Base-by-base conservation (phyloP, 2,888 invertebrate species). In the Lissocephala sabroskyi region DNA sequence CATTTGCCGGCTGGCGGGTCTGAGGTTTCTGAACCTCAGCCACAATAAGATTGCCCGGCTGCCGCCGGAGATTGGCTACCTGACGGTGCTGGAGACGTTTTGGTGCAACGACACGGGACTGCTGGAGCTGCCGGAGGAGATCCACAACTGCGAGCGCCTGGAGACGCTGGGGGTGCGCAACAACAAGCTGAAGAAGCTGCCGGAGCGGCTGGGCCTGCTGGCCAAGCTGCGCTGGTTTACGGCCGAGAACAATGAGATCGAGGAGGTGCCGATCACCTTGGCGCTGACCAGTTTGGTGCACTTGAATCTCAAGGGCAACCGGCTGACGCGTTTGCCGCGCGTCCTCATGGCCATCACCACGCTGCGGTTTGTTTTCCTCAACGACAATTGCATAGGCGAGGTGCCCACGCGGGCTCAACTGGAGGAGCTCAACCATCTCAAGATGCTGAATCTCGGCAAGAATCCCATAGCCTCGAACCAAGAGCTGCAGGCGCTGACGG, bases 121-220 rank as follows among this genome's bases (percentile, higher is more conserved):
- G 16, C 80, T 81, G 11, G 84, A 85, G 56, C 85, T 91, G 41
- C 90, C 91, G 0, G 85, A 86, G 39, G 89, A 89, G 79, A 87
- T 91, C 39, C 87, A 88, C 1, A 87, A 87, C 65, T 86, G 90
- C 52, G 81, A 84, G 29, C 86, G 86, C 49, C 79, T 91, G 28
- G 89, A 90, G 61, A 90, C 90, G 3, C 87, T 91, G 65, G 91
- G 91, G 11, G 89, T 89, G 1, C 86, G 91, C 33, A 89, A 89
- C 36, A 91, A 91, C 85, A 85, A 86, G 56, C 83, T 91, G 1
- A 81, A 77, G 62, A 80, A 82, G 10, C 80, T 91, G 54, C 90
- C 91, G 3, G 86, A 86, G 40, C 87, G 86, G 48, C 85, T 91
- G 67, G 88, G 88, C 16, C 85, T 84, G 23, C 82, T 91, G 39